A percentile compares a stretch with the other conserved stretches of the same genome.
Conservation (phyloP, 2,113 vertebrate genomes). For the Gadus chalcogrammus region DNA sequence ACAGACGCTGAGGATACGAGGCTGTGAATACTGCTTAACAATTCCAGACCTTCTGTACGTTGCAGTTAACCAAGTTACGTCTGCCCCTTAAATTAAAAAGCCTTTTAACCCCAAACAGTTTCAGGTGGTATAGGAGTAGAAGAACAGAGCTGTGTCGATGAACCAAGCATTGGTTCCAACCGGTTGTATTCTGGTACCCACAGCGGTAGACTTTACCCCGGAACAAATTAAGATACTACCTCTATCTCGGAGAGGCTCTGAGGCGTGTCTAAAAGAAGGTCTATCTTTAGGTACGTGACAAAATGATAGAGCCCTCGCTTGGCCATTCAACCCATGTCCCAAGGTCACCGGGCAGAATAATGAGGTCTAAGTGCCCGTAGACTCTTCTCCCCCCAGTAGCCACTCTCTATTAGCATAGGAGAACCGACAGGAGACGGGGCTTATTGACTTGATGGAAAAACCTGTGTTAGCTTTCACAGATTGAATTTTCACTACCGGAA, state of each 20-base stretch:
- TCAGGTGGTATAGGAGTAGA: no score
- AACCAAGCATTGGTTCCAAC: no score
- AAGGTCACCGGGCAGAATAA: slow-evolving; percentile 63
- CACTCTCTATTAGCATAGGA: slow-evolving; percentile 59
- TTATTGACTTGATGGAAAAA: slow-evolving; percentile 50
- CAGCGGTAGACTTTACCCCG: no score
- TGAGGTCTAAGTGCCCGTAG: slow-evolving; percentile 54
- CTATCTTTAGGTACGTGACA: slow-evolving; percentile 26
- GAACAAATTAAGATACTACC: not conserved
- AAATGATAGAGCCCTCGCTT: slow-evolving; percentile 43
- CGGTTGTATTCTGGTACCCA: no score
- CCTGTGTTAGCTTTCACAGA: slow-evolving; percentile 54
- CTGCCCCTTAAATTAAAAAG: no score
- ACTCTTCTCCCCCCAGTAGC: not conserved
- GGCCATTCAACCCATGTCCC: slow-evolving; percentile 60
- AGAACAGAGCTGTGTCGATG: no score
- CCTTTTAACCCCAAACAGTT: no score
- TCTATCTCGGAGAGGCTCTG: slow-evolving; percentile 29
- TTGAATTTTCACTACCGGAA: slow-evolving; percentile 36
- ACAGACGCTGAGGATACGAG: no score
- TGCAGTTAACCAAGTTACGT: no score
- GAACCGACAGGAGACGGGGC: slow-evolving; percentile 40
- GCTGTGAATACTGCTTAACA: no score
- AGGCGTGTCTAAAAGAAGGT: slow-evolving; percentile 26
- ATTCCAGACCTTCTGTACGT: no score